A percentile compares a stretch with the other conserved stretches of the same genome.
phyloP scores from a whole-genome alignment of 2,113 vertebrate genomes.

The Tragelaphus strepsiceros region DNA sequence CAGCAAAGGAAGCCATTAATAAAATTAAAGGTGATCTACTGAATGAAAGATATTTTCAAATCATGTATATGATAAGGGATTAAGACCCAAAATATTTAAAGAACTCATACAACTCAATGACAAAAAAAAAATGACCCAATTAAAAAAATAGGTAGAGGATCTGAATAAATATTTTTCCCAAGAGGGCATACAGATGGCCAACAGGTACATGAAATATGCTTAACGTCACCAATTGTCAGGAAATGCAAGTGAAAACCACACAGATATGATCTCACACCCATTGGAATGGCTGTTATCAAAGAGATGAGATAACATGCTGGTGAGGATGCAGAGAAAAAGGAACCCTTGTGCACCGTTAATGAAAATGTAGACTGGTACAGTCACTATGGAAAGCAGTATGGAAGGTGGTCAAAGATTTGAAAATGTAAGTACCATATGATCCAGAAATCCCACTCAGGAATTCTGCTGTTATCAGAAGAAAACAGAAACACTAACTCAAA shows the following conservation, averaged over 20 bases:
- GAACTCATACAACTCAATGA: not conserved
- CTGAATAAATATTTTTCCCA: not conserved
- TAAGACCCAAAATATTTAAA: not conserved
- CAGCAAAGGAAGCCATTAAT: not conserved
- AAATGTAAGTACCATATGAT: not conserved
- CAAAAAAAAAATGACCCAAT: not conserved
- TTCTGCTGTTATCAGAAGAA: not conserved
- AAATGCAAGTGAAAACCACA: not conserved
- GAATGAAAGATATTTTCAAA: not conserved
- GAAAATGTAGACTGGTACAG: not conserved
- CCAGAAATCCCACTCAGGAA: not conserved
- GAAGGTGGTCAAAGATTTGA: not conserved
- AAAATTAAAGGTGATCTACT: not conserved
- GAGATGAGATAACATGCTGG: not conserved
- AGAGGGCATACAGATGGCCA: not conserved
- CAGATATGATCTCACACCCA: not conserved
- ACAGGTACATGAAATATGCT: not conserved
- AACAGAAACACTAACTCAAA: not conserved
- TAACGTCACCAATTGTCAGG: not conserved
- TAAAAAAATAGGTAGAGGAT: not conserved
- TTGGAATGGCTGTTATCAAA: not conserved
- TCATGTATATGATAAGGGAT: not conserved
- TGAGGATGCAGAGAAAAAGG: not conserved
- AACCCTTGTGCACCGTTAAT: not conserved
- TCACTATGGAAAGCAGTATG: not conserved